Conservation (phyloP, 2,113 vertebrate genomes). For the Chaenogobius annularis region DNA sequence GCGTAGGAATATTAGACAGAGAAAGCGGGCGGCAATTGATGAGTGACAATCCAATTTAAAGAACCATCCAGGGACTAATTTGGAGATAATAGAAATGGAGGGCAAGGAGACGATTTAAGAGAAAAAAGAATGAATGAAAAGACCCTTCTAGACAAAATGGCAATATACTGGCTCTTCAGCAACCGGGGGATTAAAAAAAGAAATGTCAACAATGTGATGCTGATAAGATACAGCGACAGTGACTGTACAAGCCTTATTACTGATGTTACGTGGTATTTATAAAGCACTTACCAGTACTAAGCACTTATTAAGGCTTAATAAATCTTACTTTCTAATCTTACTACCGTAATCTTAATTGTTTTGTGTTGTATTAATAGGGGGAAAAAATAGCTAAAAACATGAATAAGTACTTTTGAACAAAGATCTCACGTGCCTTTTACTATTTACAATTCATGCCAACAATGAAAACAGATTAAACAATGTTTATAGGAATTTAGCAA, state of each 20-base stretch:
- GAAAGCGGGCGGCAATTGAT: slow-evolving; percentile 13
- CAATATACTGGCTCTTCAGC: not conserved
- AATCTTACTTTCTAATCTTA: no score
- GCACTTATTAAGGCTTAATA: no score
- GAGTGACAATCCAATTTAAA: slow-evolving; percentile 28
- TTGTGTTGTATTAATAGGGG: no score
- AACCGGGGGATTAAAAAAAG: not conserved
- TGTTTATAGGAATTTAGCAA: no score
- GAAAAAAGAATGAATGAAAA: not conserved
- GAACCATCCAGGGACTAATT: slow-evolving; percentile 13
- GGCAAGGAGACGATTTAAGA: not conserved
- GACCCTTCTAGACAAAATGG: not conserved
- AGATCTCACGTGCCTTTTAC: no score
- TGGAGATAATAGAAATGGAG: slow-evolving; percentile 25
- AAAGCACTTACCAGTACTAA: no score
- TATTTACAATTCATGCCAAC: no score
- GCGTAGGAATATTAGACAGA: slow-evolving; percentile 19
- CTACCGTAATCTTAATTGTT: no score
- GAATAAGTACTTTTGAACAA: no score
- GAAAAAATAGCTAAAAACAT: no score
- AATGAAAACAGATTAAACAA: no score
- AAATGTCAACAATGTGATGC: slow-evolving; percentile 8
- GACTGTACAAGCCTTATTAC: not conserved
- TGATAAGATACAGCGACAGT: not conserved
- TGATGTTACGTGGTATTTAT: no score